Evolutionary conservation across 2,113 vertebrate genomes (phyloP).

Genomic region (Peromyscus polionotus): DNA sequence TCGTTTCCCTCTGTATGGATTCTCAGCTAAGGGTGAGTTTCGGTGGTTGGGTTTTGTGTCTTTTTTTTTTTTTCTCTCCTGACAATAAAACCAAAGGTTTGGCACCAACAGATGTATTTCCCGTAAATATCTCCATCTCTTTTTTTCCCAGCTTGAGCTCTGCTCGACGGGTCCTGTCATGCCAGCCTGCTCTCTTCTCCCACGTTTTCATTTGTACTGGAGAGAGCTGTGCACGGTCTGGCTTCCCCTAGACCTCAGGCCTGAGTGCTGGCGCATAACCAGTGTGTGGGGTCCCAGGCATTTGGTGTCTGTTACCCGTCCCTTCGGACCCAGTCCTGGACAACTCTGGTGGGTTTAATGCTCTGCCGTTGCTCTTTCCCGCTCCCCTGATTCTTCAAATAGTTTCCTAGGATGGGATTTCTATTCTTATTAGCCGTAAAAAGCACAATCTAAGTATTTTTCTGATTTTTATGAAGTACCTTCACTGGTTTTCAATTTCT

Average conservation of each 20-base stretch:
- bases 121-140: conserved; percentile 84
- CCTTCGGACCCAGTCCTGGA: not conserved
- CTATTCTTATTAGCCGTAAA: not conserved
- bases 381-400: not conserved
- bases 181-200: conserved; percentile 19
- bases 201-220: not conserved
- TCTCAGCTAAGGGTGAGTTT: conserved; percentile 86
- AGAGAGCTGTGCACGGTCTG: not conserved
- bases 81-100: conserved; percentile 84
- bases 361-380: not conserved
- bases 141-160: conserved; percentile 71
- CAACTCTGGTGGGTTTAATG: rapidly evolving
- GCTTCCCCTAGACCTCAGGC: not conserved
- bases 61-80: conserved; percentile 29
- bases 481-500: conserved; percentile 24
- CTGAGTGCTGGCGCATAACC: not conserved
- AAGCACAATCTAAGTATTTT: not conserved
- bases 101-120: conserved; percentile 81
- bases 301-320: not conserved
- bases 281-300: not conserved
- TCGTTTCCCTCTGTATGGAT: conserved; percentile 78
- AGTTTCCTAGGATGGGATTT: not conserved
- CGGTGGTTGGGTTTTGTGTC: conserved; percentile 83
- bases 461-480: conserved; percentile 25
- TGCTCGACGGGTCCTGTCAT: conserved; percentile 78